Conservation (phyloP, 2,797 vertebrate genomes). For the Avahi laniger region DNA sequence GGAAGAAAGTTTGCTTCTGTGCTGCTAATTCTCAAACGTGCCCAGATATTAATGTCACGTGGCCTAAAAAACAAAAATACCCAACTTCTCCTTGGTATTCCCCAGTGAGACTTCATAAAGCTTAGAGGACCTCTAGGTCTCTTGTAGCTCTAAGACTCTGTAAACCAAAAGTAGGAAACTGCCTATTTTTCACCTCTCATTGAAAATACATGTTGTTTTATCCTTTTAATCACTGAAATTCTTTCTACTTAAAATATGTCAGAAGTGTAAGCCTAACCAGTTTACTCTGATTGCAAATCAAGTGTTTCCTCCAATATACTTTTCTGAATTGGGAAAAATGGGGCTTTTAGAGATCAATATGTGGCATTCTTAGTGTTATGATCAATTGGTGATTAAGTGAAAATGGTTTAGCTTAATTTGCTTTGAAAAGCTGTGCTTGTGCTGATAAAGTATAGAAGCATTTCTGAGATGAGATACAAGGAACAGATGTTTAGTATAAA, state of each 20-base stretch:
- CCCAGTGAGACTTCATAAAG: not conserved
- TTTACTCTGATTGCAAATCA: slow-evolving; percentile 71
- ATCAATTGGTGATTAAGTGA: slow-evolving; percentile 83
- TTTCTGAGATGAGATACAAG: slow-evolving; percentile 82
- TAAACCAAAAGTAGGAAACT: slow-evolving; percentile 40
- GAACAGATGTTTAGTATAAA: slow-evolving; percentile 84
- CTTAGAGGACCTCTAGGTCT: not conserved
- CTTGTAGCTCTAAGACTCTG: not conserved
- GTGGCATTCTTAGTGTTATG: slow-evolving; percentile 78
- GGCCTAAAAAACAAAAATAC: not conserved
- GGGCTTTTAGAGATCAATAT: slow-evolving; percentile 77
- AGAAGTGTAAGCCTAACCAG: slow-evolving; percentile 65
- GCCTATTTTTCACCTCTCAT: slow-evolving; percentile 35
- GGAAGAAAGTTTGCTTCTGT: not conserved
- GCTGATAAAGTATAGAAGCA: slow-evolving; percentile 81
- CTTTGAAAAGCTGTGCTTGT: slow-evolving; percentile 80
- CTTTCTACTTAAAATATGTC: slow-evolving; percentile 72
- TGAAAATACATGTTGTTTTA: slow-evolving; percentile 55
- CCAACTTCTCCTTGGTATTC: not conserved
- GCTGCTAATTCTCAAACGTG: not conserved
- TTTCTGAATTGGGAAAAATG: slow-evolving; percentile 75
- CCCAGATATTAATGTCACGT: not conserved
- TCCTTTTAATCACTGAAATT: slow-evolving; percentile 71
- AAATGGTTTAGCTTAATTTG: slow-evolving; percentile 82
- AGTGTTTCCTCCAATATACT: slow-evolving; percentile 73